Conservation (phyloP, 1,140 invertebrate genomes). For the Magallana angulata region DNA sequence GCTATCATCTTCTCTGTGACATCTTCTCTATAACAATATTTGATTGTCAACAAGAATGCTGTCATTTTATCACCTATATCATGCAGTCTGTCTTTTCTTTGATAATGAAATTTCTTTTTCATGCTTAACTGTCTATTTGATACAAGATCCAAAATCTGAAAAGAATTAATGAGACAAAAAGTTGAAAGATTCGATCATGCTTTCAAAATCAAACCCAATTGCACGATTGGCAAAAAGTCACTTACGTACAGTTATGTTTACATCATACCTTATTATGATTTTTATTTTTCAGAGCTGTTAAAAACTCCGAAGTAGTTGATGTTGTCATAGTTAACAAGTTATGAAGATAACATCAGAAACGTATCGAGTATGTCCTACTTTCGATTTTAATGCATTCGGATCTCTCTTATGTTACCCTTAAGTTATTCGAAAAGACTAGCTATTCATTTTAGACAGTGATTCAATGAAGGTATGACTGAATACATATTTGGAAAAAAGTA, state of each 20-base stretch:
- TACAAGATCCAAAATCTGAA: constrained; percentile 9
- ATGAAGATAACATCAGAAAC: not conserved
- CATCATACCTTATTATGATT: not conserved
- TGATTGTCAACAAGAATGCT: not conserved
- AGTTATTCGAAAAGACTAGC: too few species aligned
- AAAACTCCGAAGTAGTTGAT: not conserved
- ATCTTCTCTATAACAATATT: not conserved
- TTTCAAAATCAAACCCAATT: not conserved
- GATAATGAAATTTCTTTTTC: constrained; percentile 14
- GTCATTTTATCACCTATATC: not conserved
- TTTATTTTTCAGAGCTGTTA: not conserved
- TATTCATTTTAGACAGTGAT: too few species aligned
- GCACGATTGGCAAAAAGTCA: not conserved
- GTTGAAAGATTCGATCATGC: not conserved
- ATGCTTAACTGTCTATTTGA: not conserved
- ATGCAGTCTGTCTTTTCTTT: not conserved
- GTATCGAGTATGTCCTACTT: not conserved
- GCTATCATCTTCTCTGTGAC: constrained; percentile 10
- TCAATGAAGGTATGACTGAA: too few species aligned
- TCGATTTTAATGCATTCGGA: not conserved
- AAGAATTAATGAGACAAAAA: not conserved
- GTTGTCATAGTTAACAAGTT: not conserved
- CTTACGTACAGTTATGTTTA: too few species aligned
- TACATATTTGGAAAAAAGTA: too few species aligned
- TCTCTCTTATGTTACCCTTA: not conserved